A percentile compares a stretch with the other conserved stretches of the same genome.
These are phyloP conservation scores for Drosophila eohydei DNA, from an alignment of 2,888 invertebrate species.

Conservation along the genomic window DNA sequence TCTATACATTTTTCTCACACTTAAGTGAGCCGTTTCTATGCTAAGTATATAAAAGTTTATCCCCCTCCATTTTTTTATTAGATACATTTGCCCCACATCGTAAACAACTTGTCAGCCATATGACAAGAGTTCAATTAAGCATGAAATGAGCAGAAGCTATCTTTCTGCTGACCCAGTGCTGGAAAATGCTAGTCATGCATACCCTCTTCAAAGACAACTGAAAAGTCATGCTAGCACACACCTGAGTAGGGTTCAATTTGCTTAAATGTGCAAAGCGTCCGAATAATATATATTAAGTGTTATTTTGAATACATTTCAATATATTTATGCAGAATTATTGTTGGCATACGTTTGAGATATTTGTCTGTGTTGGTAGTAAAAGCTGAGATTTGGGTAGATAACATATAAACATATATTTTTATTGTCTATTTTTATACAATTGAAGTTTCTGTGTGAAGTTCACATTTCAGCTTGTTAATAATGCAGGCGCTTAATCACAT, in stretches of 20 bases:
- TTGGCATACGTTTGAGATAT: background rate
- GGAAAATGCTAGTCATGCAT: background rate
- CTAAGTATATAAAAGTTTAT: slow-evolving; percentile 42
- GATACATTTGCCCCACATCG: slow-evolving; percentile 39
- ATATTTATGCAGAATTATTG: background rate
- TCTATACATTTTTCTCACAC: slow-evolving; percentile 34
- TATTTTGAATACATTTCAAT: slow-evolving; percentile 7
- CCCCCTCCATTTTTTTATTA: slow-evolving; percentile 4
- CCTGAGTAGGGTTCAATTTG: slow-evolving; percentile 53
- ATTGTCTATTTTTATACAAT: slow-evolving; percentile 1
- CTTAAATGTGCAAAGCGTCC: slow-evolving; percentile 10
- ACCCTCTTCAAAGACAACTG: slow-evolving; percentile 49
- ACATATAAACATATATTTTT: background rate
- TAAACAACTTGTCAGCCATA: slow-evolving; percentile 43
- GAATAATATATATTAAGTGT: slow-evolving; percentile 41
- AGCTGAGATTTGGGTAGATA: background rate
- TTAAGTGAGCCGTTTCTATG: slow-evolving; percentile 19
- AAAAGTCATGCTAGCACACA: slow-evolving; percentile 33
- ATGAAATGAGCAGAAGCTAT: slow-evolving; percentile 35
- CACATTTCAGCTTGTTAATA: slow-evolving; percentile 8
- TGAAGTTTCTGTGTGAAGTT: background rate
- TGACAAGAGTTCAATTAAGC: slow-evolving; percentile 59
- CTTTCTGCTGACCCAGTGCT: slow-evolving; percentile 7
- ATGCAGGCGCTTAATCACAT: slow-evolving; percentile 4
- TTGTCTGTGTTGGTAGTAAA: background rate